These are phyloP conservation scores for Drosophila persimilis DNA, from an alignment of 1,140 invertebrate genomes.

Conservation along the genomic window DNA sequence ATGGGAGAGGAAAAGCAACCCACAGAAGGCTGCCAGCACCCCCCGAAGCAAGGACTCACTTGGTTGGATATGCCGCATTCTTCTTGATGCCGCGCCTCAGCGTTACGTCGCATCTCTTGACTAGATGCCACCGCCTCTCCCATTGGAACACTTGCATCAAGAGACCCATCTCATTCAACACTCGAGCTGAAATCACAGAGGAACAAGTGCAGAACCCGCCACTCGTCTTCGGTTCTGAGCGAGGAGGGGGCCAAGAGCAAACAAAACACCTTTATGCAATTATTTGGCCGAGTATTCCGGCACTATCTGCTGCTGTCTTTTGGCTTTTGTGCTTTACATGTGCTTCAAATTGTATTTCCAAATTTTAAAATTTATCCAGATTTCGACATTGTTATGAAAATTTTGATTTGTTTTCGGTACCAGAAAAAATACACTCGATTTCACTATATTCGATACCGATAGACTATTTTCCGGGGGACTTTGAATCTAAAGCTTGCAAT, in stretches of 20 bases:
- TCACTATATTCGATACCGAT: constrained; percentile 20
- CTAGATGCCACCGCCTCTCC: constrained; percentile 60
- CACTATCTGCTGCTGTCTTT: constrained; percentile 29
- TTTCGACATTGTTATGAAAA: constrained; percentile 61
- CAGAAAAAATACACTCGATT: constrained; percentile 40
- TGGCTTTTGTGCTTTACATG: constrained; percentile 33
- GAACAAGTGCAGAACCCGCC: constrained; percentile 27
- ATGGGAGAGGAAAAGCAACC: neutral
- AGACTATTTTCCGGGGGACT: neutral
- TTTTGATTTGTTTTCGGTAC: constrained; percentile 58
- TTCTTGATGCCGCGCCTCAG: constrained; percentile 59
- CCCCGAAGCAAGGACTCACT: constrained; percentile 45
- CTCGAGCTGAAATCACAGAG: constrained; percentile 8
- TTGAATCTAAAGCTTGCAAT: no score
- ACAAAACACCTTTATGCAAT: constrained; percentile 54
- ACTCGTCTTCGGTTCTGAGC: constrained; percentile 10
- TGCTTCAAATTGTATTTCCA: constrained; percentile 51
- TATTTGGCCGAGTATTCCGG: constrained; percentile 7
- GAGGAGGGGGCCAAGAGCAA: constrained; percentile 9
- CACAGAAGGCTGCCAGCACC: no score
- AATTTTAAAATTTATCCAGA: constrained; percentile 18
- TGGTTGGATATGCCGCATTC: constrained; percentile 59
- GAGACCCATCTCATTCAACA: constrained; percentile 58
- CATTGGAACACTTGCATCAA: constrained; percentile 65
- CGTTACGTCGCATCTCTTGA: constrained; percentile 57